Base-by-base conservation (phyloP, 2,797 vertebrate genomes). In the Cyprinella venusta region DNA sequence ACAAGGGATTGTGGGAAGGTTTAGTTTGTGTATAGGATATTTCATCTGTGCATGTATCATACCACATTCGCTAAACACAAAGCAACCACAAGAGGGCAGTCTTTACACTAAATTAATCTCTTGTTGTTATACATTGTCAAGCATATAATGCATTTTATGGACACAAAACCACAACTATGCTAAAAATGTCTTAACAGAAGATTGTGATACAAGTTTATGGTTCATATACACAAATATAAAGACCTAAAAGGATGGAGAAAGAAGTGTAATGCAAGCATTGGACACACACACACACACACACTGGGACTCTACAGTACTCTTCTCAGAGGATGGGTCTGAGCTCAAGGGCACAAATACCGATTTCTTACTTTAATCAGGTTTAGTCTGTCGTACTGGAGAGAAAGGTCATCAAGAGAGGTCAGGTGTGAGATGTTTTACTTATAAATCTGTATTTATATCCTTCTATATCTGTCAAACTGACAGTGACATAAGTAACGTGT, bases 311-410 rank as follows among this genome's bases (percentile, higher is more conserved):
- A 76, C 18, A 75, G 24, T 33, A 30, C 36, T 78, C 6, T 48
- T 36, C 26, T 69, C 26, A 61, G 2, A 52, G 72, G 24, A 54
- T n/a, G 18, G 59, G 40, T n/a, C 56, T 63, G 30, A 85, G 83
- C 76, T 21, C 8, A 76, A 81, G 61, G 59, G 10, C 40, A 64
- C 89, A 93, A 92, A 94, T 33, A 93, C 92, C 82, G 91, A 90
- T 86, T 93, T 93, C 97, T 98, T 98, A 99, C 97, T 99, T 98
- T 97, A 95, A 98, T 97, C 94, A 98, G 97, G 95, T 98, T 98
- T 96, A 99, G 96, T 95, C 95, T 97, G 96, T 98, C 95, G 95
- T 97, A 98, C 97, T 98, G 96, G 92, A 96, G 96, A 90, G 92
- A 84, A 96, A 95, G 54, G 26, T 38, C 36, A 81, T 52, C 30